A percentile compares a stretch with the other conserved stretches of the same genome.
These are phyloP conservation scores for Meriones unguiculatus DNA, from an alignment of 2,113 vertebrate species.

Conservation along the genomic window DNA sequence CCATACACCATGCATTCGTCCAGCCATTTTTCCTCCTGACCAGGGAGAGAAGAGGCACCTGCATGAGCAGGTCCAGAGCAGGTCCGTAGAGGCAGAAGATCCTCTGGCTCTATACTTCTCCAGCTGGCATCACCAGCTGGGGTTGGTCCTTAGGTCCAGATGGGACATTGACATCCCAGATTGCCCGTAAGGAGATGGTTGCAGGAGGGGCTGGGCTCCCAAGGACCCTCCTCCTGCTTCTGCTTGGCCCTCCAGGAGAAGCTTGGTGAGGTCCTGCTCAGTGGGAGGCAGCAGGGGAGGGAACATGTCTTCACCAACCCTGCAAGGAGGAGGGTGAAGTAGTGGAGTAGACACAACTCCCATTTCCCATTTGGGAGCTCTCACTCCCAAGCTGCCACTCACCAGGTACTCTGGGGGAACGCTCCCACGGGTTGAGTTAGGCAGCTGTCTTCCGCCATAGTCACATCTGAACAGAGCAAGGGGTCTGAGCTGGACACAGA, in stretches of 20 bases:
- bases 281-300: constrained; percentile 72
- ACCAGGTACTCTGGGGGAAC: constrained; percentile 74
- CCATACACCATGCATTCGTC: background rate
- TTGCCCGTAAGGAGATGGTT: constrained; percentile 75
- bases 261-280: constrained; percentile 75
- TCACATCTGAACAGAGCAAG: constrained; percentile 69
- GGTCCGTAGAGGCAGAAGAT: constrained; percentile 43
- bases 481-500: constrained; percentile 66
- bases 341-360: background rate
- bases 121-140: constrained; percentile 76
- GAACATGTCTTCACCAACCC: constrained; percentile 67
- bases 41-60: background rate
- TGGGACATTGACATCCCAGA: constrained; percentile 78
- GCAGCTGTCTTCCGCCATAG: constrained; percentile 74
- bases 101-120: constrained; percentile 18
- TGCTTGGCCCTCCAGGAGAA: constrained; percentile 64
- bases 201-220: constrained; percentile 19
- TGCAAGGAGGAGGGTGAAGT: background rate
- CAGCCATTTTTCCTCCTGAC: constrained; percentile 34
- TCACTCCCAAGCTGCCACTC: background rate
- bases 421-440: constrained; percentile 45
- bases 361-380: background rate
- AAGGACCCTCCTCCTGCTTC: constrained; percentile 41
- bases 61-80: constrained; percentile 24
- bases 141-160: constrained; percentile 78